Evolutionary conservation across 2,888 invertebrate genomes (phyloP).

Genomic region (Fabriciana adippe): DNA sequence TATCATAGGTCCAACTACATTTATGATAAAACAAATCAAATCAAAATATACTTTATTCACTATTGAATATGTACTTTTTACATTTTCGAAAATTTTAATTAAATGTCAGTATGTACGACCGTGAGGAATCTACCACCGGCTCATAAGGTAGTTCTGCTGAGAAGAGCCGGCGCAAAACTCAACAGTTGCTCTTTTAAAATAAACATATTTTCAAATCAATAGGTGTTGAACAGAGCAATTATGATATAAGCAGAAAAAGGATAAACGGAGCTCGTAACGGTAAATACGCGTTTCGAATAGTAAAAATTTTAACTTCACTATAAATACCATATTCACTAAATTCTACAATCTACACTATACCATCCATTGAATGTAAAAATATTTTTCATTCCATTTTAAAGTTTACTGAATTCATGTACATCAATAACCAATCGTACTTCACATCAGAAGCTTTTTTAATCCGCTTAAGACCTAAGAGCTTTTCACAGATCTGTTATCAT

Average conservation of each 20-base stretch:
- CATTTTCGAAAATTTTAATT: too few species aligned
- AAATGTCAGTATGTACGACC: too few species aligned
- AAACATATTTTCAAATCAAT: slow-evolving; percentile 33
- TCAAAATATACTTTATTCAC: too few species aligned
- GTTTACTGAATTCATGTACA: slow-evolving; percentile 8
- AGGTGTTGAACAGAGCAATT: slow-evolving; percentile 68
- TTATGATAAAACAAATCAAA: too few species aligned
- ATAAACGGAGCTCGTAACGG: slow-evolving; percentile 47
- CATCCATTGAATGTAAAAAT: background rate
- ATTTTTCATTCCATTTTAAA: slow-evolving; percentile 5
- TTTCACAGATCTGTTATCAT: slow-evolving; percentile 10
- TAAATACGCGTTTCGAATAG: slow-evolving; percentile 26
- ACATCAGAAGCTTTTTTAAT: slow-evolving; percentile 7
- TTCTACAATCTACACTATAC: background rate
- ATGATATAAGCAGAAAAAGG: slow-evolving; percentile 69
- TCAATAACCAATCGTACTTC: slow-evolving; percentile 4
- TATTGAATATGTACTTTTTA: too few species aligned
- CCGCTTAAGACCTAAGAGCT: slow-evolving; percentile 9
- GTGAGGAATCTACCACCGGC: too few species aligned
- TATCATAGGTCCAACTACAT: too few species aligned
- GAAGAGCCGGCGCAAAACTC: too few species aligned
- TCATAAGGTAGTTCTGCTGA: too few species aligned
- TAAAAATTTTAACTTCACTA: slow-evolving; percentile 2
- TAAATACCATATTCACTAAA: slow-evolving; percentile 12
- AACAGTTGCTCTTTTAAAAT: background rate